A percentile compares a stretch with the other conserved stretches of the same genome.
Evolutionary conservation across 2,888 invertebrate species (phyloP).

Genomic region (Oscheius sp.): DNA sequence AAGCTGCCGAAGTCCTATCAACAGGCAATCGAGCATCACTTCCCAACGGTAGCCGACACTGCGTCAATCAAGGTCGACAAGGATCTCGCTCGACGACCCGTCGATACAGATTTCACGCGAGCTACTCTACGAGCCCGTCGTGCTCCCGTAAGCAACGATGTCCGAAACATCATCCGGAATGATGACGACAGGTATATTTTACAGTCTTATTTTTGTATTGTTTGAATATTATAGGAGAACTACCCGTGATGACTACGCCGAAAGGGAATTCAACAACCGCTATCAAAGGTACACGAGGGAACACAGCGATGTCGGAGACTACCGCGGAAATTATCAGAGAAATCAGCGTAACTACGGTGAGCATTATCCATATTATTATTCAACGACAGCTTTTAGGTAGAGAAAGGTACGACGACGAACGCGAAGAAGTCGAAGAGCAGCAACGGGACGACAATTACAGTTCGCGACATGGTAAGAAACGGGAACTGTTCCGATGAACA

Average conservation of each 20-base stretch:
- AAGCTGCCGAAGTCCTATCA: conserved; percentile 42
- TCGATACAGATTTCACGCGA: conserved; percentile 54
- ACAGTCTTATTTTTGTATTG: not conserved
- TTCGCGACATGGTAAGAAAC: not conserved
- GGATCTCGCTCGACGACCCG: conserved; percentile 50
- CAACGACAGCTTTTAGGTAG: not conserved
- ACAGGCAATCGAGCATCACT: conserved; percentile 58
- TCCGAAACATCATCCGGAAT: conserved; percentile 38
- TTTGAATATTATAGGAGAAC: not conserved
- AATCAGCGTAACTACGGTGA: conserved; percentile 6
- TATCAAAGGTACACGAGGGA: conserved; percentile 10
- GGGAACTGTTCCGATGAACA: not conserved
- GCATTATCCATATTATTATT: not conserved
- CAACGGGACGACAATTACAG: conserved; percentile 1
- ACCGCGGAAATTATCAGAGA: conserved; percentile 2
- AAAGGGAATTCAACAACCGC: conserved; percentile 29
- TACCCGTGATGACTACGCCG: conserved; percentile 17
- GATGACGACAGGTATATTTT: conserved; percentile 28
- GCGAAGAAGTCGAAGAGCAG: not conserved
- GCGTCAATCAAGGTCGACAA: conserved; percentile 53
- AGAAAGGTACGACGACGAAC: conserved; percentile 4
- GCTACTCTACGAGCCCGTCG: conserved; percentile 54
- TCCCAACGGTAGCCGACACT: conserved; percentile 55
- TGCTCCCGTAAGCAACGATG: conserved; percentile 53
- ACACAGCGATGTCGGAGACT: conserved; percentile 19